phyloP scores from a whole-genome alignment of 2,113 vertebrate genomes.

The Hippocampus comes region DNA sequence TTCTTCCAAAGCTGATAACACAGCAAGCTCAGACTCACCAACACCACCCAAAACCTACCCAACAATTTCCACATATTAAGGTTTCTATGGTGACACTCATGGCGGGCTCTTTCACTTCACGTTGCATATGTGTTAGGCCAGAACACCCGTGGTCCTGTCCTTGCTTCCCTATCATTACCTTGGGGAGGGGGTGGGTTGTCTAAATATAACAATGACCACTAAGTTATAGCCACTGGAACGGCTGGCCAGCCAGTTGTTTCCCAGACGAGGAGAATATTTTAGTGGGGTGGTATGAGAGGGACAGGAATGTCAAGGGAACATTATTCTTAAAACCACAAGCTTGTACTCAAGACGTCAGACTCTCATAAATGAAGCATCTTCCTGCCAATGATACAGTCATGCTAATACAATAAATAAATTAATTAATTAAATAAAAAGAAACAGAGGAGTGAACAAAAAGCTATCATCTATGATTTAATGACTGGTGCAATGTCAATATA shows the following conservation, averaged over 20 bases:
- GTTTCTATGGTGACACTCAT: slow-evolving; percentile 24
- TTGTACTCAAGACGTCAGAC: slow-evolving; percentile 44
- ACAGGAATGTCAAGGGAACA: slow-evolving; percentile 57
- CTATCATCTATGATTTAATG: not conserved
- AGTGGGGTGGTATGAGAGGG: slow-evolving; percentile 36
- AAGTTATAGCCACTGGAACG: slow-evolving; percentile 25
- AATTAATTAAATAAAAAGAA: not conserved
- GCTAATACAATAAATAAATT: not conserved
- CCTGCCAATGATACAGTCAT: slow-evolving; percentile 16
- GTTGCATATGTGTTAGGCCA: slow-evolving; percentile 7
- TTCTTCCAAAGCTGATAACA: slow-evolving; percentile 29
- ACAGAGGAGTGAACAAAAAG: not conserved
- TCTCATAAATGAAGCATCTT: slow-evolving; percentile 49
- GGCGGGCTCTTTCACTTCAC: slow-evolving; percentile 12
- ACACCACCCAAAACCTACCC: slow-evolving; percentile 2
- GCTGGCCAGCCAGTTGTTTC: slow-evolving; percentile 25
- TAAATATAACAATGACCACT: slow-evolving; percentile 58
- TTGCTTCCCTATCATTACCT: slow-evolving; percentile 17
- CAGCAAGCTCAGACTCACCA: slow-evolving; percentile 6
- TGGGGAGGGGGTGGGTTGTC: slow-evolving; percentile 10
- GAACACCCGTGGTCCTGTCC: slow-evolving; percentile 22
- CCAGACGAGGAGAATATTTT: slow-evolving; percentile 42
- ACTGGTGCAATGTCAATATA: not conserved
- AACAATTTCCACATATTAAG: slow-evolving; percentile 15
- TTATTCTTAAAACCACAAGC: slow-evolving; percentile 47